Conservation (phyloP, 2,888 invertebrate species). For the Alsophila aescularia region DNA sequence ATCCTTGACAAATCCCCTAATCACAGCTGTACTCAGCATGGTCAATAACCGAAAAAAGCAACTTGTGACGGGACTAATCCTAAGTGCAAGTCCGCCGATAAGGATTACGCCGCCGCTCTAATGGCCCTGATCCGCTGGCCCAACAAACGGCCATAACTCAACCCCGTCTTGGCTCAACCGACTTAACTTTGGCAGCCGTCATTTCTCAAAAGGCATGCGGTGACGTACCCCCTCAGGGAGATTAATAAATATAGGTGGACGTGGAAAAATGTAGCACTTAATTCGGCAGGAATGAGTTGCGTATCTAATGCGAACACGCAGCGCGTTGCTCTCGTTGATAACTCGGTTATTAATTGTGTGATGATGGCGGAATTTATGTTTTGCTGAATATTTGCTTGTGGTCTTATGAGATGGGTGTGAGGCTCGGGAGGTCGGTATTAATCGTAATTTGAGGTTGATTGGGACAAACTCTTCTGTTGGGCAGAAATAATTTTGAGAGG, state of each 20-base stretch:
- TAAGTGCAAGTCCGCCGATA: slow-evolving; percentile 84
- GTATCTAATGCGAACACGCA: slow-evolving; percentile 59
- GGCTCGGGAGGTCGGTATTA: not conserved
- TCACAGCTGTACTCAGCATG: slow-evolving; percentile 74
- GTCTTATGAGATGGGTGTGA: slow-evolving; percentile 13
- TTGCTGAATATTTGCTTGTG: slow-evolving; percentile 32
- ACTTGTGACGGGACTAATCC: slow-evolving; percentile 82
- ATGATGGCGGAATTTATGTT: slow-evolving; percentile 38
- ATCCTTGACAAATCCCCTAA: slow-evolving; percentile 68
- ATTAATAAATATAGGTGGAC: slow-evolving; percentile 83
- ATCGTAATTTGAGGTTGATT: not conserved
- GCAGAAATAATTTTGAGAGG: no score
- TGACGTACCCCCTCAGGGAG: slow-evolving; percentile 71
- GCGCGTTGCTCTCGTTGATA: slow-evolving; percentile 50
- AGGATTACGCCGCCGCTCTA: slow-evolving; percentile 80
- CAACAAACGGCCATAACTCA: slow-evolving; percentile 83
- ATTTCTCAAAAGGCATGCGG: slow-evolving; percentile 83
- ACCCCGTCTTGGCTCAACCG: slow-evolving; percentile 81
- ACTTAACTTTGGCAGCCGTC: slow-evolving; percentile 84
- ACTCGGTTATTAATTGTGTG: slow-evolving; percentile 47
- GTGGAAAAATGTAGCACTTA: slow-evolving; percentile 81
- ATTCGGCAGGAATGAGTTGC: slow-evolving; percentile 76
- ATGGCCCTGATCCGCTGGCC: slow-evolving; percentile 81
- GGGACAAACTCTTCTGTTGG: no score
- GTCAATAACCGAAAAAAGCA: slow-evolving; percentile 78